Evolutionary conservation across 1,140 invertebrate genomes (phyloP).

Genomic region (Dreissena polymorpha): DNA sequence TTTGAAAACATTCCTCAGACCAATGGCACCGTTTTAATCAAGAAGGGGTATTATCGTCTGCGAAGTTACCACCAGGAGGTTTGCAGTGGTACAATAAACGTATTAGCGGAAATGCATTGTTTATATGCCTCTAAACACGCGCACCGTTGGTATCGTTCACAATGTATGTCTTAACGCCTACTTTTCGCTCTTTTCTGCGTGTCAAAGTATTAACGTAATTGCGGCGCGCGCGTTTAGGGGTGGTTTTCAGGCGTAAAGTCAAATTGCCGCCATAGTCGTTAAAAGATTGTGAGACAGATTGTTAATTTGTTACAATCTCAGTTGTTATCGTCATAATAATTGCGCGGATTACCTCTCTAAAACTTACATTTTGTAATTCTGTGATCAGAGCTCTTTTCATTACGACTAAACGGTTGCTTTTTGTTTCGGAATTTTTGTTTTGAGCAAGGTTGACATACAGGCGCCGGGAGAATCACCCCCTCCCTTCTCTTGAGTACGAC

Average conservation of each 20-base stretch:
- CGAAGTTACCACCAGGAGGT: conserved; percentile 20
- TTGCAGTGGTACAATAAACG: conserved; percentile 42
- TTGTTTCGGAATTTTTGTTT: no score
- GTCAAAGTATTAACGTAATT: conserved; percentile 42
- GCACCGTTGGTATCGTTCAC: background rate
- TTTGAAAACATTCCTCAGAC: conserved; percentile 45
- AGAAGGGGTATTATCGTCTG: conserved; percentile 35
- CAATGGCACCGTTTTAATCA: conserved; percentile 48
- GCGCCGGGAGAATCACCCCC: no score
- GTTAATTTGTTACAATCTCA: no score
- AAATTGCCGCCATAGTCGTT: background rate
- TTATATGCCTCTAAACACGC: conserved; percentile 8
- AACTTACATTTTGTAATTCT: no score
- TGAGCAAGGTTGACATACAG: no score
- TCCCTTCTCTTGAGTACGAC: no score
- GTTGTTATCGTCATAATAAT: no score
- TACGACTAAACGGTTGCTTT: no score
- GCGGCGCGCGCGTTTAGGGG: background rate
- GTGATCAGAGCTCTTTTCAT: no score
- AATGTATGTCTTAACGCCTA: conserved; percentile 22
- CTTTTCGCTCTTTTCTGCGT: conserved; percentile 47
- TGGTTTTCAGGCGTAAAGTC: conserved; percentile 11
- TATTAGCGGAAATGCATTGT: conserved; percentile 47
- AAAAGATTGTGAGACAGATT: background rate
- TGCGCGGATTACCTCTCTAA: no score